A percentile compares a stretch with the other conserved stretches of the same genome.
Evolutionary conservation across 2,888 invertebrate genomes (phyloP).

Genomic region (Magallana nippona): DNA sequence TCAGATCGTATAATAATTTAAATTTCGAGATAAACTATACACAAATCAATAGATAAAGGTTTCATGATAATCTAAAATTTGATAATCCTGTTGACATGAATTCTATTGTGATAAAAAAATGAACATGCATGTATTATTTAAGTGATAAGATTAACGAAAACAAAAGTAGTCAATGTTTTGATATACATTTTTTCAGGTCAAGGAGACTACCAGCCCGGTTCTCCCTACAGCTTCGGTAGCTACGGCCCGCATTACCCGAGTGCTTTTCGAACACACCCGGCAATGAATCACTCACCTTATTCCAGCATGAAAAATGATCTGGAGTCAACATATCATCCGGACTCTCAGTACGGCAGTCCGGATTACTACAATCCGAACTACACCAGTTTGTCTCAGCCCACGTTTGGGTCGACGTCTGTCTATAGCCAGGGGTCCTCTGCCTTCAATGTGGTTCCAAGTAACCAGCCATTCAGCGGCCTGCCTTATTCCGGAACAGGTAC

Average conservation of each 20-base stretch:
- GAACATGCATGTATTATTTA: no score
- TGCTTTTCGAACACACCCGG: constrained; percentile 63
- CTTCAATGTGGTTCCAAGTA: constrained; percentile 73
- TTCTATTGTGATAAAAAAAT: no score
- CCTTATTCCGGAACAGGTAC: constrained; percentile 34
- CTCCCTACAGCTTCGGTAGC: constrained; percentile 50
- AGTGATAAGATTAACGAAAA: no score
- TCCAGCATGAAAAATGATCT: constrained; percentile 64
- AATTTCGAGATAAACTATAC: no score
- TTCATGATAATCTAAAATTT: no score
- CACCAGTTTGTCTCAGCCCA: constrained; percentile 53
- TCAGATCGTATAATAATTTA: no score
- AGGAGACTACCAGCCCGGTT: constrained; percentile 54
- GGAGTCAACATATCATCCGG: constrained; percentile 58
- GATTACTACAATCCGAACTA: constrained; percentile 54
- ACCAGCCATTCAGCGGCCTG: constrained; percentile 55
- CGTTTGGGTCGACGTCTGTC: constrained; percentile 56
- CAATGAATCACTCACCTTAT: constrained; percentile 60
- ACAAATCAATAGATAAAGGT: no score
- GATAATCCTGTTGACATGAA: no score
- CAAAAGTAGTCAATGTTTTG: neutral
- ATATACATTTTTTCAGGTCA: constrained; percentile 48
- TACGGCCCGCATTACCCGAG: constrained; percentile 57
- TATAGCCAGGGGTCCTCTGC: constrained; percentile 70
- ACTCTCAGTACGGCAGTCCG: constrained; percentile 51